A percentile compares a stretch with the other conserved stretches of the same genome.
Conservation (phyloP, 2,797 vertebrate species). For the Brotula barbata region DNA sequence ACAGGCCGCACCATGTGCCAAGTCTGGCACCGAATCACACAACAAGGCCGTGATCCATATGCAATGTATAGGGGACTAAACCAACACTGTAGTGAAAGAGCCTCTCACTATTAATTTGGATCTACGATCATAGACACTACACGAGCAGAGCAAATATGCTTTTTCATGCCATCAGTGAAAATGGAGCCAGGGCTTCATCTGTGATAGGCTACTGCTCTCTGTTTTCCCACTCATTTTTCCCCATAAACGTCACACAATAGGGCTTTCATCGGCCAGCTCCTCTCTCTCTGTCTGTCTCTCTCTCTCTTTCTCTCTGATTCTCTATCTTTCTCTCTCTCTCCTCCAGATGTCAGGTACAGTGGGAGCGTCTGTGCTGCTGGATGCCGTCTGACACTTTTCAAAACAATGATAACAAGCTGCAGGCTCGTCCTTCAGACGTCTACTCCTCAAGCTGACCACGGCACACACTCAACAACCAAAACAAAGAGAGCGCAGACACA, state of each 20-base stretch:
- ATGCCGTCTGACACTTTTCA: slow-evolving; percentile 81
- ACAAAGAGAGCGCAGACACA: background rate
- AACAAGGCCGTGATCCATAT: slow-evolving; percentile 67
- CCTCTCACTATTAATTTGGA: slow-evolving; percentile 52
- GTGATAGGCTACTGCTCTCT: slow-evolving; percentile 41
- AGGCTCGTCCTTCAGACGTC: slow-evolving; percentile 72
- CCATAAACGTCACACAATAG: slow-evolving; percentile 65
- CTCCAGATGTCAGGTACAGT: slow-evolving; percentile 80
- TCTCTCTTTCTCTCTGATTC: slow-evolving; percentile 3
- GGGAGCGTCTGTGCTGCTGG: slow-evolving; percentile 75
- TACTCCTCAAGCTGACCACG: slow-evolving; percentile 55
- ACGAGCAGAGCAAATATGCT: slow-evolving; percentile 48
- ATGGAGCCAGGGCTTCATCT: slow-evolving; percentile 41
- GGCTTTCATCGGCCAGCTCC: slow-evolving; percentile 50
- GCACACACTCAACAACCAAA: slow-evolving; percentile 15
- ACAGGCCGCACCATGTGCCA: slow-evolving; percentile 71
- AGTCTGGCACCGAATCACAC: slow-evolving; percentile 74
- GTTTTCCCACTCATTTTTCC: slow-evolving; percentile 58
- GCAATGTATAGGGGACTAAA: slow-evolving; percentile 63
- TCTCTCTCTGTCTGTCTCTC: slow-evolving; percentile 13
- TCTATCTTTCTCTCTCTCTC: slow-evolving; percentile 37
- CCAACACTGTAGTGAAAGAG: slow-evolving; percentile 44
- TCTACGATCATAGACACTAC: slow-evolving; percentile 56
- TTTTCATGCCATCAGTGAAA: slow-evolving; percentile 57
- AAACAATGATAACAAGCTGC: slow-evolving; percentile 78